Evolutionary conservation across 2,888 invertebrate species (phyloP), one percentile per base, ranked within the genome.

Genomic region (Neria commutata): DNA sequence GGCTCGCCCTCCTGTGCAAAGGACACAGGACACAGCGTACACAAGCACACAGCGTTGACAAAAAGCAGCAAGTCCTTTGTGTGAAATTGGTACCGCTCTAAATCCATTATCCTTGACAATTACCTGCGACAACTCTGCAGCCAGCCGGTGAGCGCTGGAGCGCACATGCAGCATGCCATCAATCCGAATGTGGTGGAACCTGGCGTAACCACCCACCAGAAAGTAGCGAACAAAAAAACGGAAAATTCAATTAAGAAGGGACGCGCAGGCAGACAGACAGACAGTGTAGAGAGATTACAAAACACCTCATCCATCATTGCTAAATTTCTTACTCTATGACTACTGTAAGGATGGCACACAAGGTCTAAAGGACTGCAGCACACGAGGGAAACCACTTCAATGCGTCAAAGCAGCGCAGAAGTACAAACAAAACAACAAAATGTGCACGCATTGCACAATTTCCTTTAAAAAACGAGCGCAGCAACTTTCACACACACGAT

Each of bases 221-320:
- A n/a, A 29, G 6, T 29, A 6, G 11, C 29, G 11, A 29, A 11
- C 14, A 37, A 37, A 14, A 37, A 37, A n/a, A 37, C 6, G n/a
- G 11, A n/a, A 37, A n/a, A 37, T 11, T 8, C 37, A 37, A 11
- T 37, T n/a, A 37, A n/a, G 4, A 37, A 37, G n/a, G 6, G n/a
- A n/a, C n/a, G n/a, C 6, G 37, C 37, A 37, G n/a, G 4, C 6
- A 29, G 14, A 37, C 6, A 17, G 19, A 46, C 24, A 10, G 24
- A 10, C 11, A 19, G 11, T 46, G 46, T 24, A 5, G 46, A 46
- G 21, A 46, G n/a, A 46, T 19, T 46, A 46, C 46, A 46, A 46
- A 46, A 46, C 46, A 46, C 46, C 50, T 33, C 50, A 26, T 50
- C 26, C 16, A 50, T 50, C 50, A 50, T 29, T 24, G 47, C 46